These are phyloP conservation scores for Aporophyla lueneburgensis DNA, from an alignment of 2,888 invertebrate species.

Conservation along the genomic window DNA sequence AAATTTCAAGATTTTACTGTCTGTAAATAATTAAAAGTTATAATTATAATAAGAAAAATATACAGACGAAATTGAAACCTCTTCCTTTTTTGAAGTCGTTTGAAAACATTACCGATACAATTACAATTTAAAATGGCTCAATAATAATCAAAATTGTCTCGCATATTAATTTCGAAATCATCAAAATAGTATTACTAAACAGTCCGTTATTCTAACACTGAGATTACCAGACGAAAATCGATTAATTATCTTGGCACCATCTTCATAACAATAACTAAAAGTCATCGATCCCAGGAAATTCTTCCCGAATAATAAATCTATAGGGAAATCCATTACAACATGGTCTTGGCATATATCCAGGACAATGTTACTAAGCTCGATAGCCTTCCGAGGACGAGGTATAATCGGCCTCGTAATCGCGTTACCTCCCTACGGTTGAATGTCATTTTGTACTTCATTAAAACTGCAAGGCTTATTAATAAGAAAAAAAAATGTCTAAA, in stretches of 20 bases:
- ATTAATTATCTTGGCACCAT: conserved; percentile 44
- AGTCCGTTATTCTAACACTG: neutral
- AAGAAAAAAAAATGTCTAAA: too few relatives aligned
- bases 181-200: neutral
- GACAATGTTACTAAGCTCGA: conserved; percentile 25
- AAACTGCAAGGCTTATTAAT: neutral
- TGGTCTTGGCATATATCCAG: conserved; percentile 59
- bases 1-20: too few relatives aligned
- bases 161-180: neutral
- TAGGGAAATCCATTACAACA: conserved; percentile 29
- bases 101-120: neutral
- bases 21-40: neutral
- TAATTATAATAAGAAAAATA: neutral
- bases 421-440: neutral
- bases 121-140: neutral
- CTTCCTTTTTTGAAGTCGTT: too few relatives aligned
- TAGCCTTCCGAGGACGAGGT: conserved; percentile 38
- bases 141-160: neutral
- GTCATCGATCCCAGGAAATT: conserved; percentile 13
- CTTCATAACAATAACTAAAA: conserved; percentile 18
- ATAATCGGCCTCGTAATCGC: neutral
- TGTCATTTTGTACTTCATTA: neutral
- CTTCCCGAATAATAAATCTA: conserved; percentile 31
- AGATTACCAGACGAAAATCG: neutral
- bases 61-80: too few relatives aligned